These are phyloP conservation scores for Conus betulinus DNA, from an alignment of 1,140 invertebrate species.

Conservation along the genomic window DNA sequence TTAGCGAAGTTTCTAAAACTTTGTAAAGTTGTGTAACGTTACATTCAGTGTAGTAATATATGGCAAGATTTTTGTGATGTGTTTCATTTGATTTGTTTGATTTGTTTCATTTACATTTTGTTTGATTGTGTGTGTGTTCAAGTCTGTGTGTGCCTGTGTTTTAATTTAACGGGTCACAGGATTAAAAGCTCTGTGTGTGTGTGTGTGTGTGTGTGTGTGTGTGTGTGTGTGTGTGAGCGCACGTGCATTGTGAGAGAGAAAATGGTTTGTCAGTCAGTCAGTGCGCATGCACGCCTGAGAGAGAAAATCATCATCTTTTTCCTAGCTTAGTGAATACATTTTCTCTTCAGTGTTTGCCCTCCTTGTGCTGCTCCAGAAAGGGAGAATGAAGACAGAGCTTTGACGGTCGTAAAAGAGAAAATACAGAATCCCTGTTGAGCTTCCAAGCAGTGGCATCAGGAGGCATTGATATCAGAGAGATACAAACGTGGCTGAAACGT, in stretches of 20 bases:
- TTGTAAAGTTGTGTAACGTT: background rate
- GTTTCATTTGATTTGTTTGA: background rate
- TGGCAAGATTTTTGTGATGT: background rate
- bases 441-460: too few species aligned
- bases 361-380: too few species aligned
- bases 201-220: background rate
- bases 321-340: too few species aligned
- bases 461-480: too few species aligned
- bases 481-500: too few species aligned
- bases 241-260: background rate
- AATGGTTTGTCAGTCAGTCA: too few species aligned
- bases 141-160: background rate
- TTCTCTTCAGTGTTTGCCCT: too few species aligned
- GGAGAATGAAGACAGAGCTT: too few species aligned
- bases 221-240: background rate
- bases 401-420: too few species aligned
- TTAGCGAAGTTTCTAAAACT: background rate
- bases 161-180: background rate
- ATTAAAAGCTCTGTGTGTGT: background rate
- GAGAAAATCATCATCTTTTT: too few species aligned
- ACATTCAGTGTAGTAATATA: background rate
- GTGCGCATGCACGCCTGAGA: too few species aligned
- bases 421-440: too few species aligned
- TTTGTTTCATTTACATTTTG: background rate
- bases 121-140: background rate